Percentiles rank a stretch among this genome's conserved stretches.
phyloP scores from a whole-genome alignment of 2,113 vertebrate genomes.

The Scolopax mira region DNA sequence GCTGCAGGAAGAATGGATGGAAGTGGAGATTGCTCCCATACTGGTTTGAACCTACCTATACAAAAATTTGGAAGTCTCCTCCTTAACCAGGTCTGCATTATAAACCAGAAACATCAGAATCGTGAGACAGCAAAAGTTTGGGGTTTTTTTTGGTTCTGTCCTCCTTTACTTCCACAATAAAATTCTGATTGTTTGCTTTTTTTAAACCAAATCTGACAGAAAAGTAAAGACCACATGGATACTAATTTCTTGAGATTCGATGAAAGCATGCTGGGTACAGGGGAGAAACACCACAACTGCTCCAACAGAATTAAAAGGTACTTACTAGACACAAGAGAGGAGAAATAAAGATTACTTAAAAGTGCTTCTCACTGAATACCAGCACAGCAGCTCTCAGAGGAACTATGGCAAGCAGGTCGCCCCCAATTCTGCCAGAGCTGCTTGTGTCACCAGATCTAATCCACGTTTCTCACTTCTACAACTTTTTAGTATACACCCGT shows the following conservation, averaged over 20 bases:
- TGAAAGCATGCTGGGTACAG: not conserved
- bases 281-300: not conserved
- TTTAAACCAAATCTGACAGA: not conserved
- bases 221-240: not conserved
- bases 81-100: not conserved
- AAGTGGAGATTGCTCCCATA: not conserved
- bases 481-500: not conserved
- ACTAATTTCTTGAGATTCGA: not conserved
- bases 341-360: not conserved
- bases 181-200: not conserved
- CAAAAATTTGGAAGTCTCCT: not conserved
- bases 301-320: not conserved
- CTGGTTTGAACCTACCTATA: not conserved
- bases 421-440: not conserved
- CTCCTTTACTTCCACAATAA: not conserved
- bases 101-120: not conserved
- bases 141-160: not conserved
- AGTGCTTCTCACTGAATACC: not conserved
- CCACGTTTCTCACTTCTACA: not conserved
- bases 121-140: not conserved
- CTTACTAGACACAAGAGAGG: not conserved
- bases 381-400: not conserved
- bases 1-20: fast-evolving
- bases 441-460: not conserved
- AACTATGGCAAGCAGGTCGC: not conserved